Evolutionary conservation across 2,888 invertebrate genomes (phyloP), one percentile per base, ranked within the genome.

Genomic region (Glaucopsyche alexis): DNA sequence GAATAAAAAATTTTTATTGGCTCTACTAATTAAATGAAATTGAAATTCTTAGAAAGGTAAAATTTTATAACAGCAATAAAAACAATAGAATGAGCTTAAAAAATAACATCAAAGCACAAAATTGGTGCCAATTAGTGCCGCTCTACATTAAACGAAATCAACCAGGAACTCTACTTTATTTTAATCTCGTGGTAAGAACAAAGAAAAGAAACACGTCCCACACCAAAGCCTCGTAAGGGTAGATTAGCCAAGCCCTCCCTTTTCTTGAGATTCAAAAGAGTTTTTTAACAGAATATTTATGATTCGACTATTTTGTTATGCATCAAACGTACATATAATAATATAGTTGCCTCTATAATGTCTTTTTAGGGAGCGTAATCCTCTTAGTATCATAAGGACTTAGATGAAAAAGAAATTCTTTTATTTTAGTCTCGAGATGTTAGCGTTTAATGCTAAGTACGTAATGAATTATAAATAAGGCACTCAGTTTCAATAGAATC

Each of bases 391-490:
- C 66, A 67, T 38, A 69, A 29, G 69, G 69, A 19, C 19, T 69
- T 49, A 19, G 69, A 29, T 47, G 49, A 69, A 67, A 67, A 67
- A 67, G 45, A 19, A 67, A 67, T 45, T 45, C 67, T 49, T 29
- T 69, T 67, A 67, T 67, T 47, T 42, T 69, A 49, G 69, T 69
- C 69, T 49, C 49, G 49, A 69, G 69, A 69, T 49, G 29, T 49
- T 49, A 11, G 49, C 69, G 45, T 69, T 69, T 69, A 69, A 69
- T 49, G 49, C 69, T 49, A 69, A 49, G 69, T 49, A 69, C 49
- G 19, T 29, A 47, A 69, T 69, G 69, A 38, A 69, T 69, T 69
- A 69, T 69, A 69, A 69, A 69, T 69, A 69, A 69, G 69, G 69
- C 69, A 69, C 69, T 69, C 69, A 14, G 69, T 69, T 69, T 69